Percentiles rank a stretch among this genome's conserved stretches.
phyloP scores from a whole-genome alignment of 2,888 invertebrate species.

The Rhaphigaster nebulosa region DNA sequence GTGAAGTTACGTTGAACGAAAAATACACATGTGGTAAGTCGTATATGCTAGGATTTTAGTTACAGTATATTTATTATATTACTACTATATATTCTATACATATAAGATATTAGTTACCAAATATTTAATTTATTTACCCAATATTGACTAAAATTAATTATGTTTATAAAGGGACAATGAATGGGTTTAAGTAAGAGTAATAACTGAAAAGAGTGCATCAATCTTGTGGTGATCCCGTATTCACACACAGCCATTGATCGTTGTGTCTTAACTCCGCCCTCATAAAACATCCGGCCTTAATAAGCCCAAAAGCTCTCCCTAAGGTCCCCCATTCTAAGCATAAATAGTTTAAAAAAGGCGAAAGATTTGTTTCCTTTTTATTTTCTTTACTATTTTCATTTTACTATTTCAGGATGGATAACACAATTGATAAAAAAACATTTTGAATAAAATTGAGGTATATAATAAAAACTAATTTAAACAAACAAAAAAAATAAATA shows the following conservation, averaged over 20 bases:
- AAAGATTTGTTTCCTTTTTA: background rate
- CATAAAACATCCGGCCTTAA: conserved; percentile 16
- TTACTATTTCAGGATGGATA: background rate
- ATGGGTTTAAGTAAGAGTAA: conserved; percentile 27
- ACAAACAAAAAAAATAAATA: no score
- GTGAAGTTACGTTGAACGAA: no score
- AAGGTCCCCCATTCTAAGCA: background rate
- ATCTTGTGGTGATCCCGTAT: conserved; percentile 19
- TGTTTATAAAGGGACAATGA: conserved; percentile 19
- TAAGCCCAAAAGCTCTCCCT: background rate
- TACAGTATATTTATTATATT: no score
- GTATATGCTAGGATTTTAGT: no score
- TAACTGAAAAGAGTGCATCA: conserved; percentile 17
- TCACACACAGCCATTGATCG: conserved; percentile 20
- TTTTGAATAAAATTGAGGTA: no score
- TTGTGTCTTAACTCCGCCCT: conserved; percentile 18
- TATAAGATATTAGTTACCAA: no score
- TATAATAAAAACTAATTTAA: no score
- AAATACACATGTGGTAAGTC: no score
- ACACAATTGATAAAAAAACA: background rate
- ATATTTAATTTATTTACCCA: background rate
- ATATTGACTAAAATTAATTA: background rate
- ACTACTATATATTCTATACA: no score
- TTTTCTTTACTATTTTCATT: background rate
- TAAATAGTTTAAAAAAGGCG: background rate